A percentile compares a stretch with the other conserved stretches of the same genome.
Evolutionary conservation across 2,888 invertebrate species (phyloP).

Genomic region (Allophyes oxyacanthae): DNA sequence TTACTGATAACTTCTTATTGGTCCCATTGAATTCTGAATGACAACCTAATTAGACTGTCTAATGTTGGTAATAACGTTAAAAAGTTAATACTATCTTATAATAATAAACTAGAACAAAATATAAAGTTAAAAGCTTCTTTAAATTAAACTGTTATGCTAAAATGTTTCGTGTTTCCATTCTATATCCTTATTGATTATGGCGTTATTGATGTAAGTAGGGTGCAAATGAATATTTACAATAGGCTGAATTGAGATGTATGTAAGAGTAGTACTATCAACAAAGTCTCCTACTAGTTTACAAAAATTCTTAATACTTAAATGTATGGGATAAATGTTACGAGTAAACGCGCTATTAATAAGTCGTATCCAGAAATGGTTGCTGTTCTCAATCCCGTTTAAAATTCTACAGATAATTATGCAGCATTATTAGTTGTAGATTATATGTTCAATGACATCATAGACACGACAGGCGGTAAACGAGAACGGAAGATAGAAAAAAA

Average conservation of each 20-base stretch:
- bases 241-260: conserved; percentile 78
- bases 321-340: not conserved
- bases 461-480: conserved; percentile 69
- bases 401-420: conserved; percentile 32
- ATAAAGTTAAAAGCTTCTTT: conserved; percentile 10
- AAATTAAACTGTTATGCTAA: conserved; percentile 19
- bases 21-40: conserved; percentile 28
- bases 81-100: conserved; percentile 15
- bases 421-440: conserved; percentile 61
- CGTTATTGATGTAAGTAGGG: conserved; percentile 70
- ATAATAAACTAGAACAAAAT: conserved; percentile 20
- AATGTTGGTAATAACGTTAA: conserved; percentile 35
- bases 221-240: conserved; percentile 78
- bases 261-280: conserved; percentile 75
- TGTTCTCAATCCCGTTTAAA: conserved; percentile 21
- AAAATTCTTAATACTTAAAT: no score
- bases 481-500: conserved; percentile 79
- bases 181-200: conserved; percentile 66
- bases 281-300: conserved; percentile 49
- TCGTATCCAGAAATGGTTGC: conserved; percentile 5
- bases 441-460: conserved; percentile 69
- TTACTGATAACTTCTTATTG: conserved; percentile 41
- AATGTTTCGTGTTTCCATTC: conserved; percentile 43
- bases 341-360: not conserved
- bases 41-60: conserved; percentile 45